Evolutionary conservation across 2,113 vertebrate genomes (phyloP).

Genomic region (Seriola quinqueradiata): DNA sequence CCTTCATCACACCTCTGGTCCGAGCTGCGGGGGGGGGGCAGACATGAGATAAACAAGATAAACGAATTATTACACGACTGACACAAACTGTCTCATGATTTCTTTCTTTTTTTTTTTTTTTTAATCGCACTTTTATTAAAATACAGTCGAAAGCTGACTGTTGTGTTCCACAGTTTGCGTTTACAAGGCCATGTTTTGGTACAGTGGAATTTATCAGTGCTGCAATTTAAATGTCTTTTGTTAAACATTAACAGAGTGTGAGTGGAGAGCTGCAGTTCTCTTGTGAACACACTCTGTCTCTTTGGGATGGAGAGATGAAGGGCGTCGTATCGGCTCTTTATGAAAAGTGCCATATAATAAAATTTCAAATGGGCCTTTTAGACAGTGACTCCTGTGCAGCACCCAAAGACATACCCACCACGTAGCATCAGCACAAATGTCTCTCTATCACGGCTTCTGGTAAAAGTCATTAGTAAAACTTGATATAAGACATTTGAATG

Average conservation of each 20-base stretch:
- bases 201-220: background rate
- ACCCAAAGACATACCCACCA: background rate
- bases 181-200: no score
- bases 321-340: slow-evolving; percentile 34
- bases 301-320: background rate
- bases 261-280: background rate
- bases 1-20: slow-evolving; percentile 86
- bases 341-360: slow-evolving; percentile 28
- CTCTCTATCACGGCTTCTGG: background rate
- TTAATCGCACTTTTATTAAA: no score
- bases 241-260: background rate
- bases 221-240: slow-evolving; percentile 2
- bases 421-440: background rate
- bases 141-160: background rate
- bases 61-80: background rate
- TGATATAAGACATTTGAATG: background rate
- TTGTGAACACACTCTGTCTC: background rate
- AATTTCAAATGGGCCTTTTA: slow-evolving; percentile 16
- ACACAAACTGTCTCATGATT: background rate
- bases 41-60: background rate
- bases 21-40: slow-evolving; percentile 80
- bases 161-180: background rate
- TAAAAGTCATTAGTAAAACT: no score
- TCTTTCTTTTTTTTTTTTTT: no score
- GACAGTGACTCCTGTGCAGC: background rate